These are phyloP conservation scores for Dasypolia templi DNA, from an alignment of 2,888 invertebrate genomes.

Conservation along the genomic window DNA sequence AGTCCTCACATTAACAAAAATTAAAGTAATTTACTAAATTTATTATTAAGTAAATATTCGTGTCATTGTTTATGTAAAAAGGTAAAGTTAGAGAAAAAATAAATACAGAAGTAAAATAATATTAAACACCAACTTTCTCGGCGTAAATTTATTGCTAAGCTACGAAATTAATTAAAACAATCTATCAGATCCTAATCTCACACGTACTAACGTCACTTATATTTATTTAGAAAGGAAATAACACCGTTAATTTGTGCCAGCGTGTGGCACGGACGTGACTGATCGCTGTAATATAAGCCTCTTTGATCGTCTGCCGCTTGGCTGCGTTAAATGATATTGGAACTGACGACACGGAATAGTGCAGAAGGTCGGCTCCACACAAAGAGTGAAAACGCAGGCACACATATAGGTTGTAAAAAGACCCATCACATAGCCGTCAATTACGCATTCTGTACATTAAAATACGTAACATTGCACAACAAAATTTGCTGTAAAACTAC, in stretches of 20 bases:
- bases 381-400: too few species aligned
- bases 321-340: constrained; percentile 59
- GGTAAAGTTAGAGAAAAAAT: too few species aligned
- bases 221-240: constrained; percentile 56
- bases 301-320: constrained; percentile 69
- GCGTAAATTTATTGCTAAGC: too few species aligned
- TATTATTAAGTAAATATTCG: too few species aligned
- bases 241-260: constrained; percentile 58
- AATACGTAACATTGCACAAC: neutral
- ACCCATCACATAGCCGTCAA: neutral
- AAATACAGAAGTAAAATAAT: too few species aligned
- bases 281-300: constrained; percentile 67
- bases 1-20: too few species aligned
- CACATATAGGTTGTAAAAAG: neutral
- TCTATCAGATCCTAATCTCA: constrained; percentile 40
- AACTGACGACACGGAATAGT: constrained; percentile 5
- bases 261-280: constrained; percentile 52
- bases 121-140: too few species aligned
- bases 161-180: constrained; percentile 41
- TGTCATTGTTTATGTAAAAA: too few species aligned
- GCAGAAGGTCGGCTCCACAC: neutral
- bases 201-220: constrained; percentile 33
- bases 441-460: neutral
- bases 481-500: neutral
- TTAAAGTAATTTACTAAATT: too few species aligned